These are phyloP conservation scores for Eulemur rufifrons DNA, from an alignment of 2,113 vertebrate species.

Conservation along the genomic window DNA sequence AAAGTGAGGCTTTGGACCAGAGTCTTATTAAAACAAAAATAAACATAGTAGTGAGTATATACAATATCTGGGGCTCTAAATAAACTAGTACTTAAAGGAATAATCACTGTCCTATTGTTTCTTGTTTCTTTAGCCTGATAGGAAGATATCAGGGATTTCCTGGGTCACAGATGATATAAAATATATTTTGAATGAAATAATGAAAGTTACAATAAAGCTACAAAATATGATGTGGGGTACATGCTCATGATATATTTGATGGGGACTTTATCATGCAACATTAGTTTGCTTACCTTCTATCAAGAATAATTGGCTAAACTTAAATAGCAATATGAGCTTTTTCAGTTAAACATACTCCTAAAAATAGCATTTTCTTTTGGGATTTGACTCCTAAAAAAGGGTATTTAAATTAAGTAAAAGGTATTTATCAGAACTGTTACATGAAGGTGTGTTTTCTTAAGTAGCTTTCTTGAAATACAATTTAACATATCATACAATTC, in stretches of 20 bases:
- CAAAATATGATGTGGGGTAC: neutral
- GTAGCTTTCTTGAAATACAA: no score
- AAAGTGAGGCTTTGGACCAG: no score
- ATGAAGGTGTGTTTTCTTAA: neutral
- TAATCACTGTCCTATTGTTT: neutral
- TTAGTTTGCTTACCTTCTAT: neutral
- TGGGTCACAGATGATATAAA: neutral
- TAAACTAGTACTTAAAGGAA: no score
- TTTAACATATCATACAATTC: neutral
- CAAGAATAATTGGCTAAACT: neutral
- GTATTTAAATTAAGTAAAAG: neutral
- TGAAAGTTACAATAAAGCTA: neutral
- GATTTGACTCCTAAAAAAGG: neutral
- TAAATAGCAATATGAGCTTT: neutral
- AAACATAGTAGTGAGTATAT: no score
- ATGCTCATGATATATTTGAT: neutral
- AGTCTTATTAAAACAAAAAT: no score
- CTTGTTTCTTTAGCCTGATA: neutral
- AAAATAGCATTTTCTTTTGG: neutral
- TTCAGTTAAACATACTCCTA: neutral
- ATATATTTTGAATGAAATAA: neutral
- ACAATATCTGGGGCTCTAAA: no score
- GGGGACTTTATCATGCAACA: neutral
- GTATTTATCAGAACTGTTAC: neutral
- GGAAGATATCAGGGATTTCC: neutral